These are phyloP conservation scores for Eudemis profundana DNA, from an alignment of 2,888 invertebrate genomes.

Conservation along the genomic window DNA sequence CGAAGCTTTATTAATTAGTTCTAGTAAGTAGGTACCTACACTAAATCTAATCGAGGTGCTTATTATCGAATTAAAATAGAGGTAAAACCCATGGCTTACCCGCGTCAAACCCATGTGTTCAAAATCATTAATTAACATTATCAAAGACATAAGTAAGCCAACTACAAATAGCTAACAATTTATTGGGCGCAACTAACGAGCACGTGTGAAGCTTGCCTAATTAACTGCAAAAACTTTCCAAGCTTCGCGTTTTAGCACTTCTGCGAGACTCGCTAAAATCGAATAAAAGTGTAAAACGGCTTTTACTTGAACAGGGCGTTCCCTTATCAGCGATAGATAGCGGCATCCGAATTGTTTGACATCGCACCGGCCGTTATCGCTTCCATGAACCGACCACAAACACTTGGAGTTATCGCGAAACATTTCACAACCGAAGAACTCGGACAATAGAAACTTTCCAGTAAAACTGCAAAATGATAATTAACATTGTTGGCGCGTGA, in stretches of 20 bases:
- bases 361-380: constrained; percentile 68
- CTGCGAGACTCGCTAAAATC: constrained; percentile 16
- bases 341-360: constrained; percentile 73
- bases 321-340: constrained; percentile 73
- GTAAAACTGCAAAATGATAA: constrained; percentile 26
- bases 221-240: constrained; percentile 20
- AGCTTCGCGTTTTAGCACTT: constrained; percentile 19
- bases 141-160: constrained; percentile 9
- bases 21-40: too few species aligned
- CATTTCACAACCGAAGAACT: constrained; percentile 66
- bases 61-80: not conserved
- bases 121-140: constrained; percentile 6
- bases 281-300: constrained; percentile 31
- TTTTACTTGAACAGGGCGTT: constrained; percentile 53
- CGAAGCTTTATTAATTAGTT: too few species aligned
- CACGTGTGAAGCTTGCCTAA: constrained; percentile 9
- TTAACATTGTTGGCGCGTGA: constrained; percentile 35
- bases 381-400: constrained; percentile 78
- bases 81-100: constrained; percentile 1
- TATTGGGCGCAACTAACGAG: constrained; percentile 7
- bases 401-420: constrained; percentile 78
- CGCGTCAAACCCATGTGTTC: not conserved
- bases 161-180: constrained; percentile 8
- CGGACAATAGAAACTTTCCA: constrained; percentile 26
- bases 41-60: not conserved